Base-by-base conservation (phyloP, 1,140 invertebrate species). In the Drosophila biarmipes region DNA sequence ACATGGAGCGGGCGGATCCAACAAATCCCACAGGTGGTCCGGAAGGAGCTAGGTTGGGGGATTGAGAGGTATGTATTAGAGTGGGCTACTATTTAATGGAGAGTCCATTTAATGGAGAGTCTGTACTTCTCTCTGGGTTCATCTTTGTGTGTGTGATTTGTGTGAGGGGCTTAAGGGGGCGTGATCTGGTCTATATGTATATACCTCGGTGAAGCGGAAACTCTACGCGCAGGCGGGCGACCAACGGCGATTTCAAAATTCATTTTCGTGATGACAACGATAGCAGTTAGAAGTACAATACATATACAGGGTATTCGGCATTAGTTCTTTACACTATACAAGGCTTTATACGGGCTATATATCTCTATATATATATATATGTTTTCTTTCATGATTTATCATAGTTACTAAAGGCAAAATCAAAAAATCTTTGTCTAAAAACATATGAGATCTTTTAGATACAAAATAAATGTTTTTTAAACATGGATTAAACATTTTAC, bases 1-100 rank as follows among this genome's bases (percentile, higher is more conserved):
- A 98, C 11, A 97, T 96, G 0, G 97, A 98, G 69, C 98, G 94
- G 0, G 98, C 97, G 8, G 97, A 98, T 11, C 97, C 97, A 58
- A 98, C 97, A 80, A 98, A 97, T 49, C 97, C 96, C 12, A 97
- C 93, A 0, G 97, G 97, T 4, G 97, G 96, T 14, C 97, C 97
- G 46, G 97, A 98, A 0, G 97, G 97, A 51, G 97, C 97, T 97
- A 92, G 15, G 7, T 24, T 34, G 24, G 31, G 48, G 37, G 8
- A 19, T 15, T n/a, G 3, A 29, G 11, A 35, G n/a, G 38, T 8
- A 7, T 8, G 2, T n/a, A 57, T 43, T 17, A 75, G 17, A 74
- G 15, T 49, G 48, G 19, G n/a, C 14, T 17, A 4, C 40, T 1
- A 4, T 17, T 12, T n/a, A 17, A 29, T 2, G 14, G n/a, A n/a